Conservation (phyloP, 2,797 vertebrate genomes). For the Argentina silus region DNA sequence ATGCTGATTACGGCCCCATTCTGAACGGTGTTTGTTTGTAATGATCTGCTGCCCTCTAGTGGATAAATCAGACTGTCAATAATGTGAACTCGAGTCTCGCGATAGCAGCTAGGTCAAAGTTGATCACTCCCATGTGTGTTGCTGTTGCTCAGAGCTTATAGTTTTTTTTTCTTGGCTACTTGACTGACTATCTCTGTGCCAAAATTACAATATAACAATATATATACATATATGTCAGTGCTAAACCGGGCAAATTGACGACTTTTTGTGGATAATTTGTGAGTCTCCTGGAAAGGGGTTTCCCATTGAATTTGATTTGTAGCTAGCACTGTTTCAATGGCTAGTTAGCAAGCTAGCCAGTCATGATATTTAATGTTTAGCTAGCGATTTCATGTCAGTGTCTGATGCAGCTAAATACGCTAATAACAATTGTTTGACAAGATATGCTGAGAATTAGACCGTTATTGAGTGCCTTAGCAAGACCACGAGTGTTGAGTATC, state of each 20-base stretch:
- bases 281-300: neutral
- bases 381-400: neutral
- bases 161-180: neutral
- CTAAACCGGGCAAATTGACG: no score
- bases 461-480: slow-evolving; percentile 51
- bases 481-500: slow-evolving; percentile 24
- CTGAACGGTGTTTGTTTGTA: neutral
- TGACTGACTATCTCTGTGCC: neutral
- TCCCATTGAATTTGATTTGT: neutral
- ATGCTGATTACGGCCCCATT: neutral
- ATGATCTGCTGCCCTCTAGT: slow-evolving; percentile 47
- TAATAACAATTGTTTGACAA: neutral
- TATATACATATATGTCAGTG: no score
- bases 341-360: neutral
- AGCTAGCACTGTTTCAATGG: neutral
- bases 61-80: slow-evolving; percentile 5
- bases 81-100: neutral
- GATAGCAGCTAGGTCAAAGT: slow-evolving; percentile 52
- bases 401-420: neutral
- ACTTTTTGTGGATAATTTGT: slow-evolving; percentile 6
- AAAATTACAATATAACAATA: no score
- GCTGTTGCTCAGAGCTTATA: neutral
- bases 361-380: neutral
- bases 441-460: slow-evolving; percentile 55
- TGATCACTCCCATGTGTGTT: slow-evolving; percentile 56